Evolutionary conservation across 2,888 invertebrate species (phyloP), one percentile per base, ranked within the genome.

Genomic region (Xestia sexstrigata): DNA sequence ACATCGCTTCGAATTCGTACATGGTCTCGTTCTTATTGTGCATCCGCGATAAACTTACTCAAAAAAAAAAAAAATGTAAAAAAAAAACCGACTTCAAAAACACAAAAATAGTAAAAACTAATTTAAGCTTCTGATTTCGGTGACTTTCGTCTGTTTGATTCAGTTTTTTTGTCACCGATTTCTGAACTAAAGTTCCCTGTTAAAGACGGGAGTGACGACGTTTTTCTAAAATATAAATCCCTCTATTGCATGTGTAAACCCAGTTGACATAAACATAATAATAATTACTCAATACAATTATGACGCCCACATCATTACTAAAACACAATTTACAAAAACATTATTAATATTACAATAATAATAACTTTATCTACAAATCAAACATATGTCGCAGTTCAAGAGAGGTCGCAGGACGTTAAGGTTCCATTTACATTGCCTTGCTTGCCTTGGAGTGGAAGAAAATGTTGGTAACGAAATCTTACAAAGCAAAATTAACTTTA

Each of bases 301-400:
- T 35, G 20, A 80, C 81, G 74, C 66, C 81, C 79, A 58, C 81
- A 75, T 78, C 49, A 35, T 60, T 55, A 79, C 52, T 3, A 52
- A 60, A 67, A 30, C 35, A 47, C 47, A 39, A 55, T 71, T 35
- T 35, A 35, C 39, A 79, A 74, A 74, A 83, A 71, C 74, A 79
- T 74, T 71, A 65, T 65, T 78, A 74, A 67, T 49, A 78, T 82
- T 63, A 74, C 67, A 42, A 35, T 35, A 68, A 66, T 66, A 71
- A 66, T 66, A 73, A 70, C 82, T 62, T 82, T 81, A 79, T 79
- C 75, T 63, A 4, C 8, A n/a, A 30, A 82, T 82, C 70, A 69
- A 79, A 71, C 82, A 79, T 39, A 83, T 82, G 82, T 75, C 73
- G 68, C 26, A 52, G 58, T 55, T 67, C 0, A 1, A 17, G n/a